Base-by-base conservation (phyloP, 2,888 invertebrate genomes). In the Agrypnus murinus region DNA sequence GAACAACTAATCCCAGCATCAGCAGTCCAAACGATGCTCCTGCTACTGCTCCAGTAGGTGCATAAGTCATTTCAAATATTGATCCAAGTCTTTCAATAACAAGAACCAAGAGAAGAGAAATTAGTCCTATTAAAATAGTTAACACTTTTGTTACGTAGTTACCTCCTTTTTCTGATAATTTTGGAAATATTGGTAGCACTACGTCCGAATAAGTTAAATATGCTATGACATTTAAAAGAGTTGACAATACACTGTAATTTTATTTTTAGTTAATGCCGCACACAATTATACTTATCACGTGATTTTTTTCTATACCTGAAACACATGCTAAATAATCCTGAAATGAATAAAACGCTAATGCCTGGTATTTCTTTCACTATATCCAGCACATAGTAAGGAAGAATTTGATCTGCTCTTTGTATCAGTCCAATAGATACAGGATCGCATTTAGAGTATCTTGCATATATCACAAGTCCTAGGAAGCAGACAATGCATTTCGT, bases 321-420 rank as follows among this genome's bases (percentile, higher is more conserved):
- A 0, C 92, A 92, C 0, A 93, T 92, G 79, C 92, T 91, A 76
- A 93, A 92, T 46, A 93, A 87, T 25, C 93, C 91, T 19, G 93
- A 92, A 2, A 93, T 88, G 77, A 94, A 94, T 43, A 94, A 86
- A 2, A 93, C 94, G 19, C 92, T 90, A 57, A 94, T 86, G 0
- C 93, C 93, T 12, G 91, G 91, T 77, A 92, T 87, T 81, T 88
- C 85, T 1, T 86, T 85, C 0, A 92, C 88, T n/a, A 91, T 86
- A 76, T 92, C 91, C 87, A 93, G 91, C 3, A 94, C 89, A 78
- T 92, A 94, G 77, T 90, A 90, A 0, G 93, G 93, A 2, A 93
- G 86, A 15, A 84, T 72, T 69, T 90, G 88, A 79, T 90, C 90
- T 77, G 87, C 86, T 80, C 87, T 88, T 46, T 86, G 84, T 34